Base-by-base conservation (phyloP, 1,140 invertebrate species). In the Drosophila eugracilis region DNA sequence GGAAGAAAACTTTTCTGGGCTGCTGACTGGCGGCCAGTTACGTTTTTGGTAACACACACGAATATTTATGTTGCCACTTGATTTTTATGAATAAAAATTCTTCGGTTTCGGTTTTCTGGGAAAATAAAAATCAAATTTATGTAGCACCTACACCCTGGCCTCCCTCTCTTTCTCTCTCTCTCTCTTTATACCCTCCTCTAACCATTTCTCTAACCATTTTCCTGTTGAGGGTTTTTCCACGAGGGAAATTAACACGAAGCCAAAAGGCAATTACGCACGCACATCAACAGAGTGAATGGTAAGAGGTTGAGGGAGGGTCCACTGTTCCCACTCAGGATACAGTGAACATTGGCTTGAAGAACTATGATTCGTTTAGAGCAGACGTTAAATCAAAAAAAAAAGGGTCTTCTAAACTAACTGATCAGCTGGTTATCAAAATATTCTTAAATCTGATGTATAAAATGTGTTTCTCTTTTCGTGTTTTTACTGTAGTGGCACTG, bases 71-170 rank as follows among this genome's bases (percentile, higher is more conserved):
- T 83, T 66, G 62, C 48, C 69, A 63, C 41, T 71, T 52, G 42
- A 77, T 81, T 74, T 78, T 88, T 81, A 86, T 86, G 66, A 84
- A 88, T 86, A 81, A 77, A 86, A 88, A 76, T 86, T 78, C 60
- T 70, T 85, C 58, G 63, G 62, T 34, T 69, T 66, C 36, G n/a
- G 63, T 41, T 41, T 69, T 69, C 65, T 67, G 55, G 74, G 70
- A 74, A 84, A 88, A 85, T 86, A 74, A 75, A 81, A 88, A 88
- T 88, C 74, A 88, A 88, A 86, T 86, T 86, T 81, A 86, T 86
- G 74, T 85, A 86, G 81, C 81, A 86, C 81, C 81, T 86, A 71
- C 49, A 22, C 37, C 81, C 14, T 6, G 41, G 19, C 7, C 41
- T 39, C n/a, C 9, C 36, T n/a, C n/a, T n/a, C n/a, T n/a, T n/a